These are phyloP conservation scores for Hydrolagus colliei DNA, from an alignment of 2,797 vertebrate genomes.

Conservation along the genomic window DNA sequence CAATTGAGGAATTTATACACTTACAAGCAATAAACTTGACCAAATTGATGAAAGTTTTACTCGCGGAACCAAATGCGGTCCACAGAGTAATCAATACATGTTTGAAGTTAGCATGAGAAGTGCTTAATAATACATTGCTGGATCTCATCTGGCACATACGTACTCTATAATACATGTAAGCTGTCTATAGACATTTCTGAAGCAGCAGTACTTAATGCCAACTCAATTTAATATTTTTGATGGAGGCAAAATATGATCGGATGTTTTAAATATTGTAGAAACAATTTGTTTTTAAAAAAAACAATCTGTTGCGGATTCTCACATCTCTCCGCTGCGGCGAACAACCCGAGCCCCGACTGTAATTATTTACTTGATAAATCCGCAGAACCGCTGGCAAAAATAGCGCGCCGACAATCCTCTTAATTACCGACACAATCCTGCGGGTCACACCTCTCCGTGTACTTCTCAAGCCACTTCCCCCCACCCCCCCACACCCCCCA, in stretches of 20 bases:
- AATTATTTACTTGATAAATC: too few species aligned
- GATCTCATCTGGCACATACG: slow-evolving; percentile 10
- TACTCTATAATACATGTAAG: slow-evolving; percentile 1
- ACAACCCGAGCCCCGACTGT: too few species aligned
- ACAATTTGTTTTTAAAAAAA: not conserved
- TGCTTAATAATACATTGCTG: slow-evolving; percentile 25
- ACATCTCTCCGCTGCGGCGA: too few species aligned
- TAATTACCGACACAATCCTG: not conserved
- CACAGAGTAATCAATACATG: slow-evolving; percentile 25
- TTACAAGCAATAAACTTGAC: slow-evolving; percentile 22
- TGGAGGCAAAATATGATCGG: not conserved
- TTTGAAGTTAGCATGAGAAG: slow-evolving; percentile 12
- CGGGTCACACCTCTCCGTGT: not conserved
- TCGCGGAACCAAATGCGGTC: not conserved
- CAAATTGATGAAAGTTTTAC: slow-evolving; percentile 17
- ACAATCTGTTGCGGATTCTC: too few species aligned
- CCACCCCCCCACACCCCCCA: too few species aligned
- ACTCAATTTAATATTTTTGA: slow-evolving; percentile 28
- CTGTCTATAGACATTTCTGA: slow-evolving; percentile 18
- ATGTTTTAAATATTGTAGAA: not conserved
- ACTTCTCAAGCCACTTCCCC: not conserved
- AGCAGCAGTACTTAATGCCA: slow-evolving; percentile 10
- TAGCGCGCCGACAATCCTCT: too few species aligned
- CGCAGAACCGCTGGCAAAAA: not conserved
- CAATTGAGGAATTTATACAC: slow-evolving; percentile 27